phyloP scores from a whole-genome alignment of 1,140 invertebrate species.

The Pseudoatta argentina region DNA sequence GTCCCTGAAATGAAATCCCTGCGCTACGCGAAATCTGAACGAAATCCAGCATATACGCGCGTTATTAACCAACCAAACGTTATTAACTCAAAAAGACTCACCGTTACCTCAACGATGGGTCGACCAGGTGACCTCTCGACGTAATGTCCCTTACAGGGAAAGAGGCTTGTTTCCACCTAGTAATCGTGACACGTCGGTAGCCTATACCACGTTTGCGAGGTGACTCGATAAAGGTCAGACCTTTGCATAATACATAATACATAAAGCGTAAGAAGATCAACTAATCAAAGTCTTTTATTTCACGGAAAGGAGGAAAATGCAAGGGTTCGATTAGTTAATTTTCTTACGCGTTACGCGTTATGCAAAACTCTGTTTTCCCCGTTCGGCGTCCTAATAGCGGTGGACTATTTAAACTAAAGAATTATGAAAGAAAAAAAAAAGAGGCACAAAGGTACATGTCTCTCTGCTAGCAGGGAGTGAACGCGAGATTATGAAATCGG shows the following conservation, averaged over 20 bases:
- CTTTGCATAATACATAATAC: too few relatives aligned
- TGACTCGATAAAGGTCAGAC: neutral
- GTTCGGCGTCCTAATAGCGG: too few relatives aligned
- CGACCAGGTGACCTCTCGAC: neutral
- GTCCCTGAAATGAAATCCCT: constrained; percentile 33
- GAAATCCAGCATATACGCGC: constrained; percentile 16
- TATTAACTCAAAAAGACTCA: constrained; percentile 27
- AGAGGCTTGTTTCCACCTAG: neutral
- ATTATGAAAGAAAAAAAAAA: constrained; percentile 18
- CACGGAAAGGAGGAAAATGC: too few relatives aligned
- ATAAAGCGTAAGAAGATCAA: too few relatives aligned
- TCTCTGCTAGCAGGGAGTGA: neutral
- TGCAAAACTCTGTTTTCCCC: too few relatives aligned
- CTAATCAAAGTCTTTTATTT: too few relatives aligned
- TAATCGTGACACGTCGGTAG: constrained; percentile 5
- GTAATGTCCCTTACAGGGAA: neutral
- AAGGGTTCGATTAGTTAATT: too few relatives aligned
- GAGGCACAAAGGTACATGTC: neutral
- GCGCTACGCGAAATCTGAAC: neutral
- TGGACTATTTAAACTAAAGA: constrained; percentile 20
- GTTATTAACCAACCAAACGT: constrained; percentile 25
- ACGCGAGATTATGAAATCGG: constrained; percentile 1
- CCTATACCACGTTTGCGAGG: neutral
- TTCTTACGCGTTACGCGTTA: too few relatives aligned
- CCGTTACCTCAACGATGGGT: neutral